These are phyloP conservation scores for Eremophila alpestris DNA, from an alignment of 2,797 vertebrate genomes.

Conservation along the genomic window DNA sequence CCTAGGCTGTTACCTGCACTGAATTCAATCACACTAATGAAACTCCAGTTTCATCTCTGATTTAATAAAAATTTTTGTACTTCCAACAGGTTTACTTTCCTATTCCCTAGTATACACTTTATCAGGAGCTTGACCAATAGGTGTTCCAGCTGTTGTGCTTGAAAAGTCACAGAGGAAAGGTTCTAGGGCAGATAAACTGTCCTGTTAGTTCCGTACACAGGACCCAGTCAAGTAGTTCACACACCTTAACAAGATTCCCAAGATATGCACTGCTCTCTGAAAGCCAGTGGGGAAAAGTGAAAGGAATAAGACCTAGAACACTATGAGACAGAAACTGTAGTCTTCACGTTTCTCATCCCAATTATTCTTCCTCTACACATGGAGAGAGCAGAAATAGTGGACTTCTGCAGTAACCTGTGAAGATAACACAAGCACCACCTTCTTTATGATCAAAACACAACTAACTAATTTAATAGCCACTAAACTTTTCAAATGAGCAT, in stretches of 20 bases:
- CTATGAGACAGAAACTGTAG: neutral
- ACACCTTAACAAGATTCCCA: neutral
- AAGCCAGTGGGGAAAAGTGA: neutral
- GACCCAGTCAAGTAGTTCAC: neutral
- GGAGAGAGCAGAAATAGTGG: neutral
- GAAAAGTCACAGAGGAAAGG: neutral
- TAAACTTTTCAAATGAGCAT: neutral
- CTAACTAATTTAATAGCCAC: neutral
- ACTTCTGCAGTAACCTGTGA: neutral
- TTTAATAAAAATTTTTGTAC: neutral
- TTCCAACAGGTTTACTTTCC: neutral
- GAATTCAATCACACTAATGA: fast-evolving
- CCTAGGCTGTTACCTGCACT: neutral
- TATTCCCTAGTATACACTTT: neutral
- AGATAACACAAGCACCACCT: neutral
- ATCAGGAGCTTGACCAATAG: neutral
- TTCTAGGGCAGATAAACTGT: neutral
- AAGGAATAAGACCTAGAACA: neutral
- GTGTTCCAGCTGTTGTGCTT: neutral
- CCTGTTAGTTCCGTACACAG: neutral
- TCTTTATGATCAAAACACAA: neutral
- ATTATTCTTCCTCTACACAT: neutral
- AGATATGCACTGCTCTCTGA: neutral
- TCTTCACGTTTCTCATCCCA: neutral
- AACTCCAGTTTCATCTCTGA: neutral